These are phyloP conservation scores for Euura saliciscinereae DNA, from an alignment of 1,140 invertebrate genomes.

Conservation along the genomic window DNA sequence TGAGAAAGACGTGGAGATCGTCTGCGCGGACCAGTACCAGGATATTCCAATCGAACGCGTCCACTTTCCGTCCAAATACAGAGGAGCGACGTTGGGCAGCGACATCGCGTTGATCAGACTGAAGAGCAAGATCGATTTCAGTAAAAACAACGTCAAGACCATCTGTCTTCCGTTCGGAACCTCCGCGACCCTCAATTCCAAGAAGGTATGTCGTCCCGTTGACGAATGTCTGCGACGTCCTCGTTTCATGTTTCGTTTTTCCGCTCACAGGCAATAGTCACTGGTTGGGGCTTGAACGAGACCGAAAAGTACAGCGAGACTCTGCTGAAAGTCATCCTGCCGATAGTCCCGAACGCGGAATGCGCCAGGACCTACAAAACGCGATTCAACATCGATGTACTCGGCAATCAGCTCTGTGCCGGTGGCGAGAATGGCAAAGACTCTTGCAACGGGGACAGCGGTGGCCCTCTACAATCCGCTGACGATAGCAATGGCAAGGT, in stretches of 20 bases:
- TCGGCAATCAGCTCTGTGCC: conserved; percentile 64
- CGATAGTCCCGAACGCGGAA: conserved; percentile 48
- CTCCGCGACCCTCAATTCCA: conserved; percentile 49
- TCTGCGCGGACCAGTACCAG: conserved; percentile 65
- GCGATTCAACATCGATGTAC: conserved; percentile 33
- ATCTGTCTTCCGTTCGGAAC: conserved; percentile 75
- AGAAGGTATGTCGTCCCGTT: conserved; percentile 23
- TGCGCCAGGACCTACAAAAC: conserved; percentile 57
- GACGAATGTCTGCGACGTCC: conserved; percentile 53
- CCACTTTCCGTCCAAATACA: conserved; percentile 65
- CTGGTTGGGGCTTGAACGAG: conserved; percentile 85
- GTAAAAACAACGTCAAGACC: conserved; percentile 72
- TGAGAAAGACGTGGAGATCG: conserved; percentile 34
- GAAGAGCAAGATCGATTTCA: conserved; percentile 64
- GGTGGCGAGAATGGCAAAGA: conserved; percentile 69
- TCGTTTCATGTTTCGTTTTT: conserved; percentile 34
- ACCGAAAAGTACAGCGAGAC: conserved; percentile 62
- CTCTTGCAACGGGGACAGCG: conserved; percentile 76
- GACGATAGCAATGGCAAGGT: conserved; percentile 37
- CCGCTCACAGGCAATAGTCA: conserved; percentile 52
- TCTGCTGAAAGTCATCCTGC: conserved; percentile 63
- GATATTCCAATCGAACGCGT: conserved; percentile 70
- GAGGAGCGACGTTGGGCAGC: conserved; percentile 64
- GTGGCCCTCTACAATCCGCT: conserved; percentile 73
- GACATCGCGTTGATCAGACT: conserved; percentile 81